Evolutionary conservation across 2,797 vertebrate species (phyloP).

Genomic region (Halcyon leucocephala): DNA sequence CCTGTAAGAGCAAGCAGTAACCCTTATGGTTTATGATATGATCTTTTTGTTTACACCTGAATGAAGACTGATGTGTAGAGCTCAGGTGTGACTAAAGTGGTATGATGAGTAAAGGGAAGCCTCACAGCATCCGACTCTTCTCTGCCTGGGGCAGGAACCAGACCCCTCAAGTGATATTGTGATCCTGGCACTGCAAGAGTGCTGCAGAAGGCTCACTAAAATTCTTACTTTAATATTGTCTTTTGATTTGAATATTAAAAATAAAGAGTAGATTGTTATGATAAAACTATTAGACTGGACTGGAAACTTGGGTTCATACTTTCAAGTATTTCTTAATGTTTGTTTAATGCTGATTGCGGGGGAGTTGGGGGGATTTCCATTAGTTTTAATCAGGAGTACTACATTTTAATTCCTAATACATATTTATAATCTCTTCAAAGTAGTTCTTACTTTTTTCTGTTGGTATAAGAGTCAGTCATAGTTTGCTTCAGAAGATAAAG

Average conservation of each 20-base stretch:
- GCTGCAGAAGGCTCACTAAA: not conserved
- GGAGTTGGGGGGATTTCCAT: not conserved
- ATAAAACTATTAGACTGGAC: not conserved
- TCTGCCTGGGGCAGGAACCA: not conserved
- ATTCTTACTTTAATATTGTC: constrained; percentile 20
- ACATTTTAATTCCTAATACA: not conserved
- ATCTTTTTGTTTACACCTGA: not conserved
- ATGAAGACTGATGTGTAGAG: not conserved
- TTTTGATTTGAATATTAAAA: constrained; percentile 21
- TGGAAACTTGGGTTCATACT: not conserved
- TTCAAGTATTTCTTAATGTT: constrained; percentile 11
- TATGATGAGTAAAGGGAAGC: not conserved
- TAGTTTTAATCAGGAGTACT: not conserved
- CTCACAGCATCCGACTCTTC: not conserved
- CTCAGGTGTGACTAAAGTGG: not conserved
- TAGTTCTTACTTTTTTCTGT: not conserved
- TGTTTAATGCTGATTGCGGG: not conserved
- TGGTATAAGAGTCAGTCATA: not conserved
- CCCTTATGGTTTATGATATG: not conserved
- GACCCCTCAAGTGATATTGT: not conserved
- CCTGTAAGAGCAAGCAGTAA: not conserved
- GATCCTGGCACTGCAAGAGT: not conserved
- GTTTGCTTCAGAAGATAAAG: not conserved
- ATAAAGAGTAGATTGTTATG: not conserved
- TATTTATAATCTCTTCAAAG: constrained; percentile 41